phyloP scores from a whole-genome alignment of 2,888 invertebrate genomes.

The Theretra japonica region DNA sequence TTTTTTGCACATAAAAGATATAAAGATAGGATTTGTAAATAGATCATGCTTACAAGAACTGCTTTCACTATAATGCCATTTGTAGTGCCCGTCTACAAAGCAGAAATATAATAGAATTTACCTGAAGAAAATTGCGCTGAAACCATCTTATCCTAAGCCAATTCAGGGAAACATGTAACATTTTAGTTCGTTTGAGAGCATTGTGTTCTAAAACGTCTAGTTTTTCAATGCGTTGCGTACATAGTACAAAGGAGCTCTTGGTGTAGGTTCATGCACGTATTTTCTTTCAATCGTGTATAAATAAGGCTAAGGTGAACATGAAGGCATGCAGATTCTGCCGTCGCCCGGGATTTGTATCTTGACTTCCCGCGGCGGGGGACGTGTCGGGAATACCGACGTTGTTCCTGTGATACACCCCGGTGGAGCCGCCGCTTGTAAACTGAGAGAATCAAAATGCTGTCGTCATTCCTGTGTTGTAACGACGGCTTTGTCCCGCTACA shows the following conservation, averaged over 20 bases:
- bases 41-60: not conserved
- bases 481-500: too few relatives aligned
- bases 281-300: conserved; percentile 72
- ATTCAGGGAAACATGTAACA: not conserved
- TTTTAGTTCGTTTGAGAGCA: not conserved
- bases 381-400: conserved; percentile 70
- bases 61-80: not conserved
- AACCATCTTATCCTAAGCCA: not conserved
- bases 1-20: too few relatives aligned
- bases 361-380: conserved; percentile 71
- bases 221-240: not conserved
- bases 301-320: conserved; percentile 74
- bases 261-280: conserved; percentile 60
- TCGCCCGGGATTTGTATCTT: conserved; percentile 78
- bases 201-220: not conserved
- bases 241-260: not conserved
- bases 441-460: conserved; percentile 44
- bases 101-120: conserved; percentile 1
- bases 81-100: not conserved
- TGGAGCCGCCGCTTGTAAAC: conserved; percentile 41
- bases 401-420: conserved; percentile 52
- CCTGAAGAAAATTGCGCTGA: not conserved
- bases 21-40: not conserved
- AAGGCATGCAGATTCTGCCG: conserved; percentile 73
- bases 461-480: conserved; percentile 32